Percentiles rank a stretch among this genome's conserved stretches.
phyloP scores from a whole-genome alignment of 1,140 invertebrate genomes.

The Andricus grossulariae region DNA sequence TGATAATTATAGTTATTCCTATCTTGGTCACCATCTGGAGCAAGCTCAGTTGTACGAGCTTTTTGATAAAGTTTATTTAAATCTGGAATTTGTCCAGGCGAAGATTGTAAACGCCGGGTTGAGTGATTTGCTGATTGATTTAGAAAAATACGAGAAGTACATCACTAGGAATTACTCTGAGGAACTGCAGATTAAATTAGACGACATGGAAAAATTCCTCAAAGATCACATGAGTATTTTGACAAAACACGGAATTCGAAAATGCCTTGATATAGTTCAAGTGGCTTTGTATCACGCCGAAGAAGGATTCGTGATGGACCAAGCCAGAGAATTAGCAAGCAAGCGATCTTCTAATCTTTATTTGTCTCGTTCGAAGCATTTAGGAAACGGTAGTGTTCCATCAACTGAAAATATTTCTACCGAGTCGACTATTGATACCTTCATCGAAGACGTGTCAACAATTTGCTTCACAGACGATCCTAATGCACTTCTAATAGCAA shows the following conservation, averaged over 20 bases:
- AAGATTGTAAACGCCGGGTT: constrained; percentile 78
- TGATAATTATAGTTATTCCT: constrained; percentile 80
- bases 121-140: constrained; percentile 77
- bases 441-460: constrained; percentile 63
- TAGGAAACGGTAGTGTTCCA: constrained; percentile 35
- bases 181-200: constrained; percentile 48
- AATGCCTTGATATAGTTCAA: constrained; percentile 73
- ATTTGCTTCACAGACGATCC: constrained; percentile 66
- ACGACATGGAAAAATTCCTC: constrained; percentile 67
- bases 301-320: constrained; percentile 65
- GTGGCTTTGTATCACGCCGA: constrained; percentile 72
- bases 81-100: constrained; percentile 79
- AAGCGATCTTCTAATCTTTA: constrained; percentile 57
- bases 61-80: constrained; percentile 77
- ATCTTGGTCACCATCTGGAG: constrained; percentile 80
- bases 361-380: constrained; percentile 59
- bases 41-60: constrained; percentile 69
- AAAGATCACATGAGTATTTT: constrained; percentile 69
- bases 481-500: constrained; percentile 67
- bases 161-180: constrained; percentile 67
- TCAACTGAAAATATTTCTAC: constrained; percentile 22
- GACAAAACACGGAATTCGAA: constrained; percentile 69
- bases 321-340: constrained; percentile 65
- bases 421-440: constrained; percentile 33
- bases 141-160: constrained; percentile 75